phyloP scores from a whole-genome alignment of 2,888 invertebrate genomes.

The Eustalomyia histrio region DNA sequence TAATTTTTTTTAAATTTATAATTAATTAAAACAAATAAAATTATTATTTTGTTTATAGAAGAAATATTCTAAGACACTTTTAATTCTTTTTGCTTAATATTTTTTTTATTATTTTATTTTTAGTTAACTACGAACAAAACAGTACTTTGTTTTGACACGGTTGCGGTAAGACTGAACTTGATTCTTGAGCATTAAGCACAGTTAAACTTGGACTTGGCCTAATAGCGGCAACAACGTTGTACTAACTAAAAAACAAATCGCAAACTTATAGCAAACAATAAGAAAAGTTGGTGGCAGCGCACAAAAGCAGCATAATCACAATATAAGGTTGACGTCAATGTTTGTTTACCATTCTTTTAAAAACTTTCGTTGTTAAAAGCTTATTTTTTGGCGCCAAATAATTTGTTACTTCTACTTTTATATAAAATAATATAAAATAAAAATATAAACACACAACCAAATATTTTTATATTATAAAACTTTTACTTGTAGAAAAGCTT shows the following conservation, averaged over 20 bases:
- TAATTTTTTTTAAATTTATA: background rate
- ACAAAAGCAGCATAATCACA: background rate
- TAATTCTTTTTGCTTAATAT: constrained; percentile 3
- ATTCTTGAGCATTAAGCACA: constrained; percentile 54
- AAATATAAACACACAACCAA: background rate
- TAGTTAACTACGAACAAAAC: constrained; percentile 1
- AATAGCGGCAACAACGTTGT: constrained; percentile 17
- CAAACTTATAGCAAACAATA: constrained; percentile 3
- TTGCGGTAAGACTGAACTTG: constrained; percentile 62
- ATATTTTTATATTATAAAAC: too few species aligned
- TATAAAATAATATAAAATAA: background rate
- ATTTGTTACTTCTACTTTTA: background rate
- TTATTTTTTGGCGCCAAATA: constrained; percentile 56
- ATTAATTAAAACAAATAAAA: too few species aligned
- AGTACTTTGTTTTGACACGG: constrained; percentile 40
- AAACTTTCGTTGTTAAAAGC: constrained; percentile 2
- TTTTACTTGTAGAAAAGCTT: constrained; percentile 1
- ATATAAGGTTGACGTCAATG: constrained; percentile 23
- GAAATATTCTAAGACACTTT: background rate
- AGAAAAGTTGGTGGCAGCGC: background rate
- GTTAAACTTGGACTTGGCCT: constrained; percentile 63
- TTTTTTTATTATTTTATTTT: constrained; percentile 1
- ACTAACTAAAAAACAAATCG: constrained; percentile 5
- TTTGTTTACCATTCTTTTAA: constrained; percentile 13
- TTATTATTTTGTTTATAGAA: too few species aligned